Base-by-base conservation (phyloP, 2,797 vertebrate genomes). In the Periophthalmus magnuspinnatus region DNA sequence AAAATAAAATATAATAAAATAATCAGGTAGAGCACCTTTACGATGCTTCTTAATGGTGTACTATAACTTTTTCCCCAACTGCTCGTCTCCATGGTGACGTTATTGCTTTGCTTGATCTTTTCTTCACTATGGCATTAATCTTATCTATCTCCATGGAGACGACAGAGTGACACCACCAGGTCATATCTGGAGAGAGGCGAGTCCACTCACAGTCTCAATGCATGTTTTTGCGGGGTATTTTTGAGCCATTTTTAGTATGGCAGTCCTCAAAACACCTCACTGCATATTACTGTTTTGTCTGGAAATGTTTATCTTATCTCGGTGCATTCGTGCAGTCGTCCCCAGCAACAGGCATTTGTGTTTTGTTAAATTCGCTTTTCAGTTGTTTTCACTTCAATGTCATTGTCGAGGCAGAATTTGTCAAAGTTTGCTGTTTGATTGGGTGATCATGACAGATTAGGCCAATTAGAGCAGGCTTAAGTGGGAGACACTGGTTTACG, bases 401-500 rank as follows among this genome's bases (percentile, higher is more conserved):
- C 61, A 24, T 9, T 62, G 38, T 24, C 4, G 13, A 64, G 11
- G 38, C 14, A 14, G 13, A n/a, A 17, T 64, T 47, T 62, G 6
- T 36, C 19, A 62, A 62, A 62, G 59, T 62, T 63, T 64, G 21
- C 14, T 32, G 22, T 64, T 48, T 64, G 62, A 64, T 32, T 48
- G 48, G 22, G 7, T 64, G 62, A 47, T 64, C 41, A 64, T 48
- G 41, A 64, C 38, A 64, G 62, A 64, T 64, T 64, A 64, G 41
- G 21, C 22, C 62, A 64, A 64, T 64, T 64, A 64, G 62, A 64
- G 62, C 6, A 6, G 21, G 41, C 65, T 67, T 67, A 55, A 67
- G 50, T 67, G 50, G 55, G 34, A 70, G 68, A 74, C 52, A 78
- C 50, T 34, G 28, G 14, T 21, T 64, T 72, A 81, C 80, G 71